Evolutionary conservation across 2,888 invertebrate genomes (phyloP), one percentile per base, ranked within the genome.

Genomic region (Drosophila atripex): DNA sequence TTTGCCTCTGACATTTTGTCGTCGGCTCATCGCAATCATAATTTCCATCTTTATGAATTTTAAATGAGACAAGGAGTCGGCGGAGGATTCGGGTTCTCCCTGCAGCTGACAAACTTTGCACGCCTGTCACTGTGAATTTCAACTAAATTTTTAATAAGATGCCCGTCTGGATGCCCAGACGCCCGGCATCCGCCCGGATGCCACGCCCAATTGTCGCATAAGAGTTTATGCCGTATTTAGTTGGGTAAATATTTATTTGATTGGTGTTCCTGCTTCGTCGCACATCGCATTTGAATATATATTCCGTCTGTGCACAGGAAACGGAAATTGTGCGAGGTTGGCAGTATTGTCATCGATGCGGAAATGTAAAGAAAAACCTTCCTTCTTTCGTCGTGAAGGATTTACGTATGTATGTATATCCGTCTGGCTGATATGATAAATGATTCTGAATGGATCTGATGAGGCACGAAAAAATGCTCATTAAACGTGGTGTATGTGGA

Each of bases 31-130:
- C 77, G 77, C 77, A 88, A 86, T 85, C 88, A 88, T 78, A 87
- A 88, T 88, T 88, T 86, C 59, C 86, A 88, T 82, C 72, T 73
- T 88, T 85, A 88, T 85, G 88, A 88, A 85, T 87, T 88, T 86
- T 84, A 88, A 85, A 85, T 85, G 88, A 78, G 87, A 80, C 85
- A 32, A 53, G 46, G 25, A 47, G 57, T 38, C 30, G 30, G 53
- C n/a, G 7, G 18, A 23, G 55, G 45, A 30, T 23, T 23, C 35
- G 23, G 30, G 30, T 25, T 45, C 65, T 64, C 47, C 50, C 46
- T 64, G 50, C 66, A 73, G 66, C 50, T 54, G 73, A 55, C 50
- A 66, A 58, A 70, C 71, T 80, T 75, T 75, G 57, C 69, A 60
- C 54, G 83, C 64, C 83, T 79, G 80, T 85, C 88, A 82, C 74